A percentile compares a stretch with the other conserved stretches of the same genome.
These are phyloP conservation scores for Grapholita molesta DNA, from an alignment of 1,140 invertebrate genomes.

Conservation along the genomic window DNA sequence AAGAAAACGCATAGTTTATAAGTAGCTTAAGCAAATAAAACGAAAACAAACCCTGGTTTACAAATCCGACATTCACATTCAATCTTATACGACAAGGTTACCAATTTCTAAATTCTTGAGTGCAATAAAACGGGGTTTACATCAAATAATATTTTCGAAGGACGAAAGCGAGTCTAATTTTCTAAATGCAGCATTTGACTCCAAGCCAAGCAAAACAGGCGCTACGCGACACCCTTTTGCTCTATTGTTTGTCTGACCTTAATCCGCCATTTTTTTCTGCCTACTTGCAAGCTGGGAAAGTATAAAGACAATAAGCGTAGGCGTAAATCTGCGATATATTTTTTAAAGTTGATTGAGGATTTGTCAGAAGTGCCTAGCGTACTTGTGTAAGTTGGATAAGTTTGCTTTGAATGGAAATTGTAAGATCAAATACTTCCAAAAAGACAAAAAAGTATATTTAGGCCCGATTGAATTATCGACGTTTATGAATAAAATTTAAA, in stretches of 20 bases:
- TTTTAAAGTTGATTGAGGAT: slow-evolving; percentile 7
- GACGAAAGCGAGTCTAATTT: slow-evolving; percentile 27
- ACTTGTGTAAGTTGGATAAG: background rate
- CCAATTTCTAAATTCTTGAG: background rate
- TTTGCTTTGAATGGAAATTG: background rate
- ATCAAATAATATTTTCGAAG: background rate
- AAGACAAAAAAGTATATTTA: no score
- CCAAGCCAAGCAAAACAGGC: slow-evolving; percentile 34
- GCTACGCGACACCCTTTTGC: slow-evolving; percentile 33
- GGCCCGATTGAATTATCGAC: no score
- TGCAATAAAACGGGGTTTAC: background rate
- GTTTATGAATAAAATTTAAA: no score
- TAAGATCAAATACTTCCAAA: no score
- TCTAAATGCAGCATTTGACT: slow-evolving; percentile 35
- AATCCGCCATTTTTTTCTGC: slow-evolving; percentile 46
- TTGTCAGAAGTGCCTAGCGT: background rate
- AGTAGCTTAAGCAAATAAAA: no score
- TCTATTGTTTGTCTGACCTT: slow-evolving; percentile 51
- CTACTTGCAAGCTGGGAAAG: slow-evolving; percentile 34
- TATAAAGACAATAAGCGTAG: slow-evolving; percentile 18
- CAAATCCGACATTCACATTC: no score
- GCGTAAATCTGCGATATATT: background rate
- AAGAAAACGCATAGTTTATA: no score
- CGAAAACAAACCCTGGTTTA: no score
- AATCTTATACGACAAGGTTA: background rate